Evolutionary conservation across 1,140 invertebrate species (phyloP).

Genomic region (Bursaphelenchus mucronatus): DNA sequence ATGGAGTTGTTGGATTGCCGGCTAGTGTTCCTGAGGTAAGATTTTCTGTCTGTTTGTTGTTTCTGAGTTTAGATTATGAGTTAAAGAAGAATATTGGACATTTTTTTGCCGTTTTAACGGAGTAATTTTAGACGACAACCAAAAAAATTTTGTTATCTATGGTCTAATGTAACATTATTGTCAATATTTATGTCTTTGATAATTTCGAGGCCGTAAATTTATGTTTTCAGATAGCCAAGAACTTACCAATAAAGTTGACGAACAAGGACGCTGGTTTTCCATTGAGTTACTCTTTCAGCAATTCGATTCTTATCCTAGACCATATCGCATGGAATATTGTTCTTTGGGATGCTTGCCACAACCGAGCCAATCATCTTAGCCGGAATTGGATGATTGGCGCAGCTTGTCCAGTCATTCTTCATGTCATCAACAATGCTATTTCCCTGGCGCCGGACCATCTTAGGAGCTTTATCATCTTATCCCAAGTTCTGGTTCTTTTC

Average conservation of each 20-base stretch:
- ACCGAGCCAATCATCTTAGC: constrained; percentile 28
- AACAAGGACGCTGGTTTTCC: constrained; percentile 33
- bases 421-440: constrained; percentile 11
- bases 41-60: neutral
- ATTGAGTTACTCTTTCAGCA: constrained; percentile 38
- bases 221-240: constrained; percentile 12
- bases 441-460: no score
- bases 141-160: constrained; percentile 8
- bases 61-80: neutral
- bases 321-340: constrained; percentile 42
- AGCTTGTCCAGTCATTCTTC: neutral
- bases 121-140: neutral
- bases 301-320: constrained; percentile 31
- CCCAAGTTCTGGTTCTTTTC: no score
- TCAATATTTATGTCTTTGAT: neutral
- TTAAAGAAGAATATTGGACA: neutral
- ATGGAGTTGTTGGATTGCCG: constrained; percentile 46
- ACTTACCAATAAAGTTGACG: constrained; percentile 8
- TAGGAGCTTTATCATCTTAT: no score
- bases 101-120: neutral
- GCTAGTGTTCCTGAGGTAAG: constrained; percentile 22
- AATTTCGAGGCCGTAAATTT: constrained; percentile 8
- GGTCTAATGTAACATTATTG: neutral
- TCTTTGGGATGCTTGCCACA: constrained; percentile 44
- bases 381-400: constrained; percentile 6